A percentile compares a stretch with the other conserved stretches of the same genome.
phyloP scores from a whole-genome alignment of 2,797 vertebrate genomes.

The Pogoniulus pusillus region DNA sequence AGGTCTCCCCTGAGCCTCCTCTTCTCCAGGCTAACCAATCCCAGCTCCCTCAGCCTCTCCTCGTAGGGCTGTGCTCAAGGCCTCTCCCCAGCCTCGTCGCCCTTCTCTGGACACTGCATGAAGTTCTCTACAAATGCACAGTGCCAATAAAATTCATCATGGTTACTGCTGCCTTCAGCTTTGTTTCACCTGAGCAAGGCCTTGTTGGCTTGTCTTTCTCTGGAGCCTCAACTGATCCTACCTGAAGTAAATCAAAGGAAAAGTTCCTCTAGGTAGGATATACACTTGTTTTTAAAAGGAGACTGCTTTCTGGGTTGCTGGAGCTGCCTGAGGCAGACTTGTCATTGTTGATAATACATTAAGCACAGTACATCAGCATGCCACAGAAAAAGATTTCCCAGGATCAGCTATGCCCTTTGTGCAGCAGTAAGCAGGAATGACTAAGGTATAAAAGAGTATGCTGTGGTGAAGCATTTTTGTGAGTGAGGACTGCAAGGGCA shows the following conservation, averaged over 20 bases:
- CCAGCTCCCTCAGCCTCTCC: no score
- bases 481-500: not conserved
- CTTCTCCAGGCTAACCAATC: no score
- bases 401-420: constrained; percentile 14
- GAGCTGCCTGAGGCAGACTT: constrained; percentile 42
- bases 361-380: constrained; percentile 32
- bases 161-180: not conserved
- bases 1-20: no score
- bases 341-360: constrained; percentile 35
- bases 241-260: constrained; percentile 11
- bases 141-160: not conserved
- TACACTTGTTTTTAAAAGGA: constrained; percentile 10
- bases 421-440: constrained; percentile 32
- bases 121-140: not conserved
- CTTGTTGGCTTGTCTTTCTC: not conserved
- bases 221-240: not conserved
- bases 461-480: not conserved
- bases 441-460: constrained; percentile 10
- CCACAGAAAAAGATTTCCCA: constrained; percentile 9
- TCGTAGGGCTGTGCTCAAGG: no score
- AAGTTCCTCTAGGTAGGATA: not conserved
- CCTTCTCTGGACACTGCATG: no score
- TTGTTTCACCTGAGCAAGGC: not conserved
- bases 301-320: constrained; percentile 7
- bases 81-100: no score